A percentile compares a stretch with the other conserved stretches of the same genome.
Evolutionary conservation across 2,797 vertebrate genomes (phyloP).

Genomic region (Labroides dimidiatus): DNA sequence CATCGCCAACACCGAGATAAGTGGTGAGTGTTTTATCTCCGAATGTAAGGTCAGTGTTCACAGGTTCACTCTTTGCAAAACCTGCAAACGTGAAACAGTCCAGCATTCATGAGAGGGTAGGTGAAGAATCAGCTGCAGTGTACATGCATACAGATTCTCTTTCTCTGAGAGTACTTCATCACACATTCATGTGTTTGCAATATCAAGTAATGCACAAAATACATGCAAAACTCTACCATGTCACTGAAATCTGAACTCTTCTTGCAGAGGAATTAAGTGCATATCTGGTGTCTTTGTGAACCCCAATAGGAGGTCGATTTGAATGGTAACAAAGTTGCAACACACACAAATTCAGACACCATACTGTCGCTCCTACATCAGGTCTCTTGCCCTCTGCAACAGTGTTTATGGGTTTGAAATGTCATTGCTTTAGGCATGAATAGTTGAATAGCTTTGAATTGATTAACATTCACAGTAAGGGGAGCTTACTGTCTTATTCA

Average conservation of each 20-base stretch:
- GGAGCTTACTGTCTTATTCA: conserved; percentile 77
- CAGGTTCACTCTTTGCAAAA: background rate
- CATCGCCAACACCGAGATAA: conserved; percentile 96
- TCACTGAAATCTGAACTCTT: conserved; percentile 29
- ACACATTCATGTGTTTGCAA: conserved; percentile 8
- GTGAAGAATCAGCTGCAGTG: conserved; percentile 33
- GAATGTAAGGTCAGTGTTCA: conserved; percentile 5
- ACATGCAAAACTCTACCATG: conserved; percentile 17
- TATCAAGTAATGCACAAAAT: conserved; percentile 12
- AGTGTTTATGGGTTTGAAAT: conserved; percentile 81
- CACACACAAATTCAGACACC: conserved; percentile 69
- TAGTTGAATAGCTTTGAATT: conserved; percentile 85
- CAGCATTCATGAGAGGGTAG: conserved; percentile 9
- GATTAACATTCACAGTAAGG: conserved; percentile 84
- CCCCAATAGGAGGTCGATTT: conserved; percentile 53
- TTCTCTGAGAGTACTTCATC: conserved; percentile 80
- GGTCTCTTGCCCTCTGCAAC: conserved; percentile 69
- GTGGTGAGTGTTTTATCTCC: conserved; percentile 86
- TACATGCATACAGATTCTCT: conserved; percentile 32
- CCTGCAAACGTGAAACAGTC: conserved; percentile 10
- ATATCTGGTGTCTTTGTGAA: conserved; percentile 35
- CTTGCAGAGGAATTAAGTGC: conserved; percentile 8
- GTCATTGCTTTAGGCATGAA: conserved; percentile 83
- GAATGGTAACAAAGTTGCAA: conserved; percentile 50
- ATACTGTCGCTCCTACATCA: conserved; percentile 47